Percentiles rank a stretch among this genome's conserved stretches.
These are phyloP conservation scores for Epizoanthus scotinus DNA, from an alignment of 92 coral and sea anemone genomes.

Conservation along the genomic window DNA sequence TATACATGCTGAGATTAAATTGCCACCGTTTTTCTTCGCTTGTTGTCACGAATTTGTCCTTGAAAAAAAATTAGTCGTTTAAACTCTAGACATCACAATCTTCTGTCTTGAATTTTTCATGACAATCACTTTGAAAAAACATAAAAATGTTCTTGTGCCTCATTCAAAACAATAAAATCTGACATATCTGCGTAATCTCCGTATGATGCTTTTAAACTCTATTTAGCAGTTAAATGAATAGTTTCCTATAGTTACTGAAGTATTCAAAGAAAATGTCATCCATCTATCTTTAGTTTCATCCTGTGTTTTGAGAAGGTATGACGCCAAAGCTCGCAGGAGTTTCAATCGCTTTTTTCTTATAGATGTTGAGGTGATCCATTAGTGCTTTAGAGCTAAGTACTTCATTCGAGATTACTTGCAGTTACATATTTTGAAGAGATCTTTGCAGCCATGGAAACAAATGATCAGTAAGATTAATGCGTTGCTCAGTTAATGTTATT, in stretches of 20 bases:
- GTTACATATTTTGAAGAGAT: constrained; percentile 31
- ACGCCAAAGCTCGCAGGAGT: constrained; percentile 12
- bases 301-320: constrained; percentile 15
- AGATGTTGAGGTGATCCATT: constrained; percentile 37
- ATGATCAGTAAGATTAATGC: constrained; percentile 23
- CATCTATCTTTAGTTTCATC: constrained; percentile 34
- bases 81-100: constrained; percentile 10
- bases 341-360: neutral
- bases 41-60: constrained; percentile 15
- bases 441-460: constrained; percentile 34
- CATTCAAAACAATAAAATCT: constrained; percentile 39
- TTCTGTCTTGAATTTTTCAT: constrained; percentile 32
- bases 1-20: constrained; percentile 14
- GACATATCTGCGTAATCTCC: constrained; percentile 37
- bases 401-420: constrained; percentile 33
- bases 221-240: constrained; percentile 37
- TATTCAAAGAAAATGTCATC: constrained; percentile 31
- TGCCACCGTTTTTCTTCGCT: constrained; percentile 12
- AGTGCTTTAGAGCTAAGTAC: constrained; percentile 20
- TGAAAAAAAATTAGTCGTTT: neutral
- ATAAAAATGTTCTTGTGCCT: constrained; percentile 24
- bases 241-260: constrained; percentile 7
- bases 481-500: constrained; percentile 35
- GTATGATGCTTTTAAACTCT: constrained; percentile 34
- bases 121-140: constrained; percentile 27